Conservation (phyloP, 2,797 vertebrate genomes). For the Acomys russatus region DNA sequence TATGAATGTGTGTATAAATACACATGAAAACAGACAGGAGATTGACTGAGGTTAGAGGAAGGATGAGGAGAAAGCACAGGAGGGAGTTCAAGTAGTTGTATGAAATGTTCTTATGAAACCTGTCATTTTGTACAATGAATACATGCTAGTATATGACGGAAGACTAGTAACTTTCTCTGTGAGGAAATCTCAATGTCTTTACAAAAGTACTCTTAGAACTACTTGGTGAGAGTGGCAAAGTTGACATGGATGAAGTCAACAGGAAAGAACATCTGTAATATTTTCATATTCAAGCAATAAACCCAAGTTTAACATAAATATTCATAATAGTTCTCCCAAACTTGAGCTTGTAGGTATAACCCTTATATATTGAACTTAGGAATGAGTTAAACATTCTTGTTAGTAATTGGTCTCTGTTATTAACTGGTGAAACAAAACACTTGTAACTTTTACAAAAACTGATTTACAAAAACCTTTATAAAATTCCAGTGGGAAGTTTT, state of each 20-base stretch:
- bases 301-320: not conserved
- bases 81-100: too few relatives aligned
- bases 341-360: not conserved
- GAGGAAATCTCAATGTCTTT: not conserved
- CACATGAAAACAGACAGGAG: not conserved
- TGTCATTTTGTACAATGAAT: not conserved
- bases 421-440: not conserved
- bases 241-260: not conserved
- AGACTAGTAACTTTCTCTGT: not conserved
- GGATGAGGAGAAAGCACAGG: not conserved
- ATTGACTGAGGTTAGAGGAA: not conserved
- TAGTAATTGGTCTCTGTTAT: not conserved
- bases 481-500: not conserved
- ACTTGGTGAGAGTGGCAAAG: not conserved
- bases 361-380: not conserved
- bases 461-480: not conserved
- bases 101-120: not conserved
- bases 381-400: not conserved
- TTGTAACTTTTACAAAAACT: not conserved
- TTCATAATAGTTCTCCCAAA: not conserved
- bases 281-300: not conserved
- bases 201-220: not conserved
- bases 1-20: not conserved
- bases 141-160: not conserved
- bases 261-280: not conserved